Conservation (phyloP, 2,797 vertebrate species). For the Typhlichthys subterraneus region DNA sequence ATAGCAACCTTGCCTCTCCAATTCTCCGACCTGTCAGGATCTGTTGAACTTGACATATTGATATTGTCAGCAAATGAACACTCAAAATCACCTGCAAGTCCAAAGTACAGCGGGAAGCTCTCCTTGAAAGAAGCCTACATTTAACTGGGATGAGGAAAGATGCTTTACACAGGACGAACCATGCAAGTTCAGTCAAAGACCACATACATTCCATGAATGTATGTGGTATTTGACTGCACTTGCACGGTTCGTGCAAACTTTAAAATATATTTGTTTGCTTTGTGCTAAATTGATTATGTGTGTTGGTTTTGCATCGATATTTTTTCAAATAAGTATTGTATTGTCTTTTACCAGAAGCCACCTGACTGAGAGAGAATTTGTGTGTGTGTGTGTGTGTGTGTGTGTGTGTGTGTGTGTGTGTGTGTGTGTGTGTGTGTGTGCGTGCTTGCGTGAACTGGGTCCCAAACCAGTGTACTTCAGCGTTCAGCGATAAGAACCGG, state of each 20-base stretch:
- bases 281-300: neutral
- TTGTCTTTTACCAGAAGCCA: slow-evolving; percentile 43
- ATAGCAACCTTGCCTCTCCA: slow-evolving; percentile 48
- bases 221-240: no score
- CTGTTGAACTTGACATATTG: slow-evolving; percentile 45
- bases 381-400: no score
- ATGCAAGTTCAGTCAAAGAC: neutral
- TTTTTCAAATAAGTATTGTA: neutral
- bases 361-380: slow-evolving; percentile 13
- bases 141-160: slow-evolving; percentile 10
- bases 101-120: slow-evolving; percentile 30
- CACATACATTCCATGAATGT: no score
- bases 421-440: no score
- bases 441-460: slow-evolving; percentile 34
- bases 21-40: slow-evolving; percentile 58
- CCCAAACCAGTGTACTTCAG: slow-evolving; percentile 72
- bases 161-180: neutral
- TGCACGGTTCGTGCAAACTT: no score
- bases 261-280: no score
- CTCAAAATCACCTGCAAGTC: slow-evolving; percentile 31
- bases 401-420: no score
- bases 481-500: slow-evolving; percentile 72
- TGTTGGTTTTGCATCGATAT: neutral
- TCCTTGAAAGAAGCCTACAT: slow-evolving; percentile 3
- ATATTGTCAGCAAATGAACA: slow-evolving; percentile 43